Evolutionary conservation across 2,797 vertebrate genomes (phyloP).

Genomic region (Falco rusticolus): DNA sequence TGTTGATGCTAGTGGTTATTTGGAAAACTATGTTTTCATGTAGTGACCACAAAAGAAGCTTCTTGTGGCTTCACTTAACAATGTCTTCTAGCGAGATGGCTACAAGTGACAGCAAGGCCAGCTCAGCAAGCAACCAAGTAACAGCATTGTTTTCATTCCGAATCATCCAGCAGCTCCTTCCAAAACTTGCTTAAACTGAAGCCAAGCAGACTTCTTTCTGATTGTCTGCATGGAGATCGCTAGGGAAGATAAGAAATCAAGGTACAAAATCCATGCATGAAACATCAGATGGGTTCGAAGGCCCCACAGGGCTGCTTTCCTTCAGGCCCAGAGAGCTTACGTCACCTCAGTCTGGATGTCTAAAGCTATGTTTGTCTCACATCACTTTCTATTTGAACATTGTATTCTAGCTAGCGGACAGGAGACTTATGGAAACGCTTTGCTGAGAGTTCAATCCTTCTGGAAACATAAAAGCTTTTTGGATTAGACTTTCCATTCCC

Average conservation of each 20-base stretch:
- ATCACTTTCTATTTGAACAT: not conserved
- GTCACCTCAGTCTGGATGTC: not conserved
- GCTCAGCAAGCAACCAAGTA: constrained; percentile 27
- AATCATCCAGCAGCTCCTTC: constrained; percentile 34
- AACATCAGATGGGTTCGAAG: not conserved
- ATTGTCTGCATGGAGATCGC: not conserved
- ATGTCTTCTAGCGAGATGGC: not conserved
- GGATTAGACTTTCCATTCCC: not conserved
- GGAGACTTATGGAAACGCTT: not conserved
- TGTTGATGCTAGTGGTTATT: not conserved
- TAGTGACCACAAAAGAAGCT: constrained; percentile 14
- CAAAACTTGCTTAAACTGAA: constrained; percentile 23
- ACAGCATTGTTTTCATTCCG: constrained; percentile 14
- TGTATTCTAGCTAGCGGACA: not conserved
- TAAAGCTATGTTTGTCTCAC: not conserved
- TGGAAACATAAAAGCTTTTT: constrained; percentile 1
- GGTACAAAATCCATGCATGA: not conserved
- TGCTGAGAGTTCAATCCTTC: not conserved
- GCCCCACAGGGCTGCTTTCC: not conserved
- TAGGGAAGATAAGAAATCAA: constrained; percentile 27
- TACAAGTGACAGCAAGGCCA: not conserved
- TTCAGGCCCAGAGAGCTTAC: not conserved
- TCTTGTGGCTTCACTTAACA: constrained; percentile 4
- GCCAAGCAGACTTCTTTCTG: constrained; percentile 27
- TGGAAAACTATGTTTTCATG: not conserved